Evolutionary conservation across 2,888 invertebrate species (phyloP), one percentile per base, ranked within the genome.

Genomic region (Hydraecia micacea): DNA sequence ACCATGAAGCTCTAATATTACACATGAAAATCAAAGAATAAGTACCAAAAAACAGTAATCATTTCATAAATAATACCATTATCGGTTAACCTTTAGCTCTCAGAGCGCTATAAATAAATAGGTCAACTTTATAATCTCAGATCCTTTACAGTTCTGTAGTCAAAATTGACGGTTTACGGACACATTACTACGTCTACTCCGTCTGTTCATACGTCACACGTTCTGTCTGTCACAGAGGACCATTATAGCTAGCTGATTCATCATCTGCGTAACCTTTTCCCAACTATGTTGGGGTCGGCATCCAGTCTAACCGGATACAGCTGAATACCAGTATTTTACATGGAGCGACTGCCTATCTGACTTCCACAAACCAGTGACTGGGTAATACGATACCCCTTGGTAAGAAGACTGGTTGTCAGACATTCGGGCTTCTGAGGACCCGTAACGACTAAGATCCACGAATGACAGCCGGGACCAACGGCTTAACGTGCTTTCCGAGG

Each of bases 31-130:
- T 63, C 25, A 42, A 60, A 52, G 25, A 58, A 65, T 49, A 42
- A 69, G 21, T 46, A 67, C 13, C 28, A 39, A 36, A 46, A 52
- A 6, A 25, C 46, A 39, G 25, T 58, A 65, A 71, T 46, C 32
- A 28, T 79, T 80, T 72, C 21, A 65, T 46, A 32, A 32, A 32
- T 36, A 46, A n/a, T 70, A 62, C 18, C 49, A 65, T 80, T 79
- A 65, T 80, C 55, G 15, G 21, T 71, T 72, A 15, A 80, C 58
- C 81, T 80, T 80, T 49, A 58, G 49, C 39, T 58, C 39, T 28
- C 2, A 58, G 18, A 39, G 9, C 28, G n/a, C 39, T 32, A 21
- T n/a, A 42, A 65, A 66, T 39, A 73, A 66, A 73, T 39, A 73
- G 74, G 65, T 49, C 39, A 79, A 77, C 36, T 71, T 42, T 42